phyloP scores from a whole-genome alignment of 2,113 vertebrate species.

The Lepus timidus region DNA sequence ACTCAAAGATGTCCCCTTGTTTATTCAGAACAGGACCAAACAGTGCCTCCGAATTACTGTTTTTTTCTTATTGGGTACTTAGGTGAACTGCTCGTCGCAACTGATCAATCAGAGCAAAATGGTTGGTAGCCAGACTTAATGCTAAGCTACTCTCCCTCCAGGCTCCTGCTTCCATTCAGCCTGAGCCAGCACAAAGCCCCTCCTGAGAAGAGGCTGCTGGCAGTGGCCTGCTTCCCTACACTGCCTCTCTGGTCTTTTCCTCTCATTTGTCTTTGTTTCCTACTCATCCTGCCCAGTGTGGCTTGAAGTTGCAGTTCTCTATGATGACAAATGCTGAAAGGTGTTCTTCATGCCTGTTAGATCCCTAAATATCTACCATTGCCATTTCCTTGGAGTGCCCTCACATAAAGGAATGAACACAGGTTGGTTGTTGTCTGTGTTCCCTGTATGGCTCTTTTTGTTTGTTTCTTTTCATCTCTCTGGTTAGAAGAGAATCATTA shows the following conservation, averaged over 20 bases:
- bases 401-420: not conserved
- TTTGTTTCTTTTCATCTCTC: not conserved
- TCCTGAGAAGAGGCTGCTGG: not conserved
- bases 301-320: not conserved
- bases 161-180: accelerated
- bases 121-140: not conserved
- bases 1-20: not conserved
- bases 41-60: not conserved
- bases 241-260: not conserved
- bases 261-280: not conserved
- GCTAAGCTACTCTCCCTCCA: not conserved
- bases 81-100: not conserved
- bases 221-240: no score
- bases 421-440: not conserved
- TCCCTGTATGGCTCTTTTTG: not conserved
- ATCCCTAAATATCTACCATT: not conserved
- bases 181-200: not conserved
- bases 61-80: not conserved
- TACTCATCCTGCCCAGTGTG: not conserved
- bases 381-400: not conserved
- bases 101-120: not conserved
- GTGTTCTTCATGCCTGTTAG: not conserved
- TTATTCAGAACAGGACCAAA: no score
- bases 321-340: not conserved
- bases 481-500: not conserved